Base-by-base conservation (phyloP, 2,888 invertebrate genomes). In the Ormyrus nitidulus region DNA sequence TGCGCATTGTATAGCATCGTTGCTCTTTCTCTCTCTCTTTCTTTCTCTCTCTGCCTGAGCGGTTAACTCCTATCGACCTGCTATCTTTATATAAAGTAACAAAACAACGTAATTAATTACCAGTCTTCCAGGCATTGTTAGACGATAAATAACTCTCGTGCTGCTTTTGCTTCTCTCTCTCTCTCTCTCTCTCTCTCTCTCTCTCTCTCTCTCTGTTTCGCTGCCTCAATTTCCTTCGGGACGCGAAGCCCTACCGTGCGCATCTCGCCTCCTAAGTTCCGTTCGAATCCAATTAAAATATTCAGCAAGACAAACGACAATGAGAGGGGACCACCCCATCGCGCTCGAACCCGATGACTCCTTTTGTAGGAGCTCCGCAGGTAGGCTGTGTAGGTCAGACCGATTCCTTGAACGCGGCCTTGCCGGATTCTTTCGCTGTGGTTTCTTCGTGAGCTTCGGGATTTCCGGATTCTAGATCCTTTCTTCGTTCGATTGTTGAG, bases 101-200 rank as follows among this genome's bases (percentile, higher is more conserved):
- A 89, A 90, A 90, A 90, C 89, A 88, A 88, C 87, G 87, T 89
- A 90, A 90, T 90, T 90, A 90, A 90, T 90, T 90, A 89, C 87
- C 88, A 89, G 90, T 89, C 89, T 86, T 86, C 84, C 86, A 85
- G 83, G 86, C 88, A 89, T 90, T 90, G 90, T 90, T 89, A 86
- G 87, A 89, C 89, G 88, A 90, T 90, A 90, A 90, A 90, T 90
- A 90, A 90, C 89, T 84, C 86, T 83, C 82, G 81, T 56, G 61
- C 82, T n/a, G 56, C 68, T 59, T 72, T 72, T 61, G 81, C 83
- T 80, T 83, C 82, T 82, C 82, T 85, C 70, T 61, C 74, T 81
- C 79, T 71, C 69, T 69, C 58, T 76, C 73, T 61, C 44, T 62
- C 74, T 68, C 19, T 68, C 61, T 68, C 34, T 78, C 46, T 62